Evolutionary conservation across 2,797 vertebrate species (phyloP), one percentile per base, ranked within the genome.

Genomic region (Pagetopsis macropterus): DNA sequence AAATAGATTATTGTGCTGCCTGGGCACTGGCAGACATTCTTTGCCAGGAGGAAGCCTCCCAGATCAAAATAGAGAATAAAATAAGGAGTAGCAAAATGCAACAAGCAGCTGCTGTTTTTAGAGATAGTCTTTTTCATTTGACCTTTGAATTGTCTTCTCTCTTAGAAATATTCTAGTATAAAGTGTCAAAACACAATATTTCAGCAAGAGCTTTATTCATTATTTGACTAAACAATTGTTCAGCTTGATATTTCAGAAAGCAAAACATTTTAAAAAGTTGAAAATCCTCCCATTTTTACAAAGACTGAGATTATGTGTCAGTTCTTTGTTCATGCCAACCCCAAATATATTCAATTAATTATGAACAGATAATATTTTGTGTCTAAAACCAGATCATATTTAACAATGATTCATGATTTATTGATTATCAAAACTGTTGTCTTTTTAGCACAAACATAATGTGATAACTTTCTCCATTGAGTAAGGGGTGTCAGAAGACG

Each of bases 1-100:
- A 37, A 70, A 65, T 19, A 44, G 77, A 78, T 52, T n/a, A 33
- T 69, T 1, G 1, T 16, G 55, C 7, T 13, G 56, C 43, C 65
- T 54, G 16, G 16, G 58, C 16, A 21, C 50, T 1, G 54, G 11
- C 19, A 44, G 44, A 23, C 11, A 13, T 27, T 2, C 6, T 37
- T 0, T 50, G 61, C 72, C 58, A 59, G 57, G 40, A 37, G 10
- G 23, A 84, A 57, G 27, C 45, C 7, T 13, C 15, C 10, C 19
- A 13, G 46, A 66, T 66, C 43, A 27, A 31, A 45, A 56, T 56
- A 16, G 43, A 62, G 21, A 48, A 66, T 41, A 12, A 44, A 55
- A 78, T 44, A 40, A 27, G 17, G 21, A 49, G 9, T 16, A 27
- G 43, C 51, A 58, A 70, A 70, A 23, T 40, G 65, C 11, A 17